A percentile compares a stretch with the other conserved stretches of the same genome.
These are phyloP conservation scores for Limnephilus rhombicus DNA, from an alignment of 2,888 invertebrate species.

Conservation along the genomic window DNA sequence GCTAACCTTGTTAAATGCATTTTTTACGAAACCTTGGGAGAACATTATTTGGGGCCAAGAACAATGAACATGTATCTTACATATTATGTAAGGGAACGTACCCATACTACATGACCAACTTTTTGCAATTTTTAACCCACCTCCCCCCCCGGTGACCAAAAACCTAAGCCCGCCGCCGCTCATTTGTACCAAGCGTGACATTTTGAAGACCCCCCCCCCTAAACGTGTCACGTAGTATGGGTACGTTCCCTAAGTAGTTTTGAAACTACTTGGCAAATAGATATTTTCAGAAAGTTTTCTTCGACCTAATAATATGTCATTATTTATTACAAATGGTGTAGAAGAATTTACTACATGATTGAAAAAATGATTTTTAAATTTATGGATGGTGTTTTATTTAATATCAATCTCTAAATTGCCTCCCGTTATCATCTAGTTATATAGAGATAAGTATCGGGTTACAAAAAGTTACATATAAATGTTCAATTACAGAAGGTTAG, in stretches of 20 bases:
- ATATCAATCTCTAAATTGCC: background rate
- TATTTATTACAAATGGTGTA: background rate
- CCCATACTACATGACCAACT: too few relatives aligned
- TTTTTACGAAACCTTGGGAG: background rate
- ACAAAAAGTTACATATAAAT: background rate
- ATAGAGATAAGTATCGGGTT: background rate
- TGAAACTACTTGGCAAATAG: background rate
- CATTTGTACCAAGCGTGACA: too few relatives aligned
- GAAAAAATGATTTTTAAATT: background rate
- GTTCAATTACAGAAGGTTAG: background rate
- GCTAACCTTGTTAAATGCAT: too few relatives aligned
- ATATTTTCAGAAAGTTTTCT: background rate
- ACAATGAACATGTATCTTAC: background rate
- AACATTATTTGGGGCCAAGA: background rate
- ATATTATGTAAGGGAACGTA: too few relatives aligned
- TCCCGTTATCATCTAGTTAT: background rate
- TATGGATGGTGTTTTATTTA: background rate
- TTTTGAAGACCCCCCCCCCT: too few relatives aligned
- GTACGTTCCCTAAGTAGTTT: too few relatives aligned
- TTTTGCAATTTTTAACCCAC: too few relatives aligned
- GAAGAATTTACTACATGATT: background rate
- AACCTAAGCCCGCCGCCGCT: too few relatives aligned
- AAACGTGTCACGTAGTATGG: too few relatives aligned
- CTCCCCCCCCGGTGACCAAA: too few relatives aligned
- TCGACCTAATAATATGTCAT: background rate